Evolutionary conservation across 2,113 vertebrate genomes (phyloP).

Genomic region (Glareola pratincola): DNA sequence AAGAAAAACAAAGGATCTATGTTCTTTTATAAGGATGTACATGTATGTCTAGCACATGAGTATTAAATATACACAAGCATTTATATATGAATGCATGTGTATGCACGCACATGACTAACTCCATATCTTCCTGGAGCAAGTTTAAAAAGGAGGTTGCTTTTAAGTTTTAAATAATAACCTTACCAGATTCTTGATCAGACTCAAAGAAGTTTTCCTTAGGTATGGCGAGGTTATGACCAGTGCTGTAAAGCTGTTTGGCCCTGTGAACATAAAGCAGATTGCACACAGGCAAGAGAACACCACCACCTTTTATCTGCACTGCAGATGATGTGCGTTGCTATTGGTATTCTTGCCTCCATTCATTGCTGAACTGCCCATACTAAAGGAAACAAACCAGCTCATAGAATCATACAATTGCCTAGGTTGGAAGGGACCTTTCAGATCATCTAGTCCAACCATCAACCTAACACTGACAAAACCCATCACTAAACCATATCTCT

Average conservation of each 20-base stretch:
- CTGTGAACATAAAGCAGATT: background rate
- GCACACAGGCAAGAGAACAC: background rate
- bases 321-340: background rate
- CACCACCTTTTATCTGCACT: background rate
- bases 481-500: too few species aligned
- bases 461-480: too few species aligned
- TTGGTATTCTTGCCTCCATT: background rate
- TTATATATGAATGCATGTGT: background rate
- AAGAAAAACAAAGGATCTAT: background rate
- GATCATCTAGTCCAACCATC: too few species aligned
- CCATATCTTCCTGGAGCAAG: background rate
- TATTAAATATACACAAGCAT: fast-evolving
- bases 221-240: background rate
- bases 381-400: background rate
- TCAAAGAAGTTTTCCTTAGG: background rate
- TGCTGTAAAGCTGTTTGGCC: background rate
- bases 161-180: background rate
- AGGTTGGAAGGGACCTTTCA: too few species aligned
- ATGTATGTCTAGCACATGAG: fast-evolving
- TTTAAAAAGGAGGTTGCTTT: background rate
- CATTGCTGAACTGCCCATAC: background rate
- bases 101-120: fast-evolving
- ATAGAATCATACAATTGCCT: too few species aligned
- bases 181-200: background rate
- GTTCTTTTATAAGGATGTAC: background rate